These are phyloP conservation scores for Fragum sueziense DNA, from an alignment of 2,888 invertebrate species.

Conservation along the genomic window DNA sequence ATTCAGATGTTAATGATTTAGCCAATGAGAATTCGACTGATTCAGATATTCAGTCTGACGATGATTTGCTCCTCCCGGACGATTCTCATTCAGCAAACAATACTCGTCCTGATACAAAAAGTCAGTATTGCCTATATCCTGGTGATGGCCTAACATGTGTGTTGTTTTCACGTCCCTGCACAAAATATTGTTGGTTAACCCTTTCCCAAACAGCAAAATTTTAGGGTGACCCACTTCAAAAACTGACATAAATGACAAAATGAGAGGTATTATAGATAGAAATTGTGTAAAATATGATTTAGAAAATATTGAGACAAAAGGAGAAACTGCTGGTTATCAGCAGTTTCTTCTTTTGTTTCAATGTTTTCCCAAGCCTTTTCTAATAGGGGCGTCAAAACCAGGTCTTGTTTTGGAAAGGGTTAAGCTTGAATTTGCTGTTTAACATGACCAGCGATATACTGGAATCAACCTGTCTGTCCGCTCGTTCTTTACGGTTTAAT, in stretches of 20 bases:
- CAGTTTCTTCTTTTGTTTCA: too few species aligned
- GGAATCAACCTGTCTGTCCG: background rate
- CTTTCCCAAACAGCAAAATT: too few species aligned
- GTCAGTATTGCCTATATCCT: conserved; percentile 50
- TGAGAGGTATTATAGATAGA: too few species aligned
- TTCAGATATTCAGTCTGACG: conserved; percentile 63
- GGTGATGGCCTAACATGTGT: conserved; percentile 16
- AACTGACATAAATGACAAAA: too few species aligned
- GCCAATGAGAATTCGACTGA: conserved; percentile 35
- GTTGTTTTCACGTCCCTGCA: background rate
- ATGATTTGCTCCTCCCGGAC: conserved; percentile 72
- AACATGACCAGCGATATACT: background rate
- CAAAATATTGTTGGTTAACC: background rate
- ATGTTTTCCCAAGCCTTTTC: too few species aligned
- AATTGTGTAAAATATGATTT: too few species aligned
- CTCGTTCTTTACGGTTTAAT: too few species aligned
- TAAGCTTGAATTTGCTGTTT: too few species aligned
- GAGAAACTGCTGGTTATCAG: background rate
- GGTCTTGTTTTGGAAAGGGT: too few species aligned
- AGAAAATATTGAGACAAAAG: background rate
- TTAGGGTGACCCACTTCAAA: too few species aligned
- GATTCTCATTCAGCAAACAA: conserved; percentile 65
- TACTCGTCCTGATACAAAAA: conserved; percentile 43
- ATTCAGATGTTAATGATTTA: conserved; percentile 18
- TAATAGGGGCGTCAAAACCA: too few species aligned